These are phyloP conservation scores for Odontocerum albicorne DNA, from an alignment of 2,888 invertebrate genomes.

Conservation along the genomic window DNA sequence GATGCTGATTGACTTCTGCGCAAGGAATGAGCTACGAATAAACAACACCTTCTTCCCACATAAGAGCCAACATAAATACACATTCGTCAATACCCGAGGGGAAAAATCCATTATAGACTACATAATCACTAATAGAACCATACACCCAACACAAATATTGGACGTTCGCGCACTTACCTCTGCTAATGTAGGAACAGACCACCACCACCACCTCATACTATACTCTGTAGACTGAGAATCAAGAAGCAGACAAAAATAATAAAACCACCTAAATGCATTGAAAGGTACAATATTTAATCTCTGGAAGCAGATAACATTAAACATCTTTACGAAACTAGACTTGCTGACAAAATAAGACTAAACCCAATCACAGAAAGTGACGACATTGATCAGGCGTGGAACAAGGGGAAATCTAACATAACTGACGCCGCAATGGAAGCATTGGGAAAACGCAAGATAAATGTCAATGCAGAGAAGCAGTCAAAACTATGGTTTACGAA, in stretches of 20 bases:
- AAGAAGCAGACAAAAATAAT: constrained; percentile 7
- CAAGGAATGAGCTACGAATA: constrained; percentile 13
- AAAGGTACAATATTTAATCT: constrained; percentile 19
- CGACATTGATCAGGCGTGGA: constrained; percentile 2
- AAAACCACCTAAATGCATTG: constrained; percentile 3
- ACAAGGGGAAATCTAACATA: constrained; percentile 1
- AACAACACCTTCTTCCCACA: constrained; percentile 31
- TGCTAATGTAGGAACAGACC: constrained; percentile 27
- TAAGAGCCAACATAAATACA: constrained; percentile 28
- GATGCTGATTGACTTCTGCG: constrained; percentile 30
- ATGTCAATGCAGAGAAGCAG: constrained; percentile 15
- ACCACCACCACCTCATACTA: too few species aligned
- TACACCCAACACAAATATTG: constrained; percentile 22
- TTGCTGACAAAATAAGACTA: constrained; percentile 13
- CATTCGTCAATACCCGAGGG: constrained; percentile 26
- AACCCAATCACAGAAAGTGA: constrained; percentile 11
- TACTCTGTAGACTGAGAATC: constrained; percentile 22
- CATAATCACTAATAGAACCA: constrained; percentile 27
- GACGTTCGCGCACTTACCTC: constrained; percentile 25
- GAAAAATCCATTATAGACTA: constrained; percentile 27
- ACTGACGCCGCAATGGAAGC: not conserved
- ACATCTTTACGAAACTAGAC: constrained; percentile 7
- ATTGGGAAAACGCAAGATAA: constrained; percentile 2
- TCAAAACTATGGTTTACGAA: constrained; percentile 21
- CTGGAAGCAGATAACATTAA: constrained; percentile 13